Percentiles rank a stretch among this genome's conserved stretches.
These are phyloP conservation scores for Chrysomallon squamiferum DNA, from an alignment of 1,140 invertebrate species.

Conservation along the genomic window DNA sequence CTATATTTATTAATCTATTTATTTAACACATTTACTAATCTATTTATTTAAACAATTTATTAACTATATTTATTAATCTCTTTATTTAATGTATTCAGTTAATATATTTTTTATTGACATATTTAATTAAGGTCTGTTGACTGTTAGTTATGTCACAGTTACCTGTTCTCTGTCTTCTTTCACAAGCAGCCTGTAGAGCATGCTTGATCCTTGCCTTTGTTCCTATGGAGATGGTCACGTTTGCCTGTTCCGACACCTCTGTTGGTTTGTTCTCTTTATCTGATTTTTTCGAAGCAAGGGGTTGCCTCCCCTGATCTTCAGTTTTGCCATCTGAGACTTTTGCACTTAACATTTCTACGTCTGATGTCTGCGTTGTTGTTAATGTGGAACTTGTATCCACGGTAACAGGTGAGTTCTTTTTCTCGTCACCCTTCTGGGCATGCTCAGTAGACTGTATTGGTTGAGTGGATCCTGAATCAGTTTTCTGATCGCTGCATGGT, in stretches of 20 bases:
- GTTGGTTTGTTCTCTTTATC: slow-evolving; percentile 7
- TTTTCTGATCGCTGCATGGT: no score
- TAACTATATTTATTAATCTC: no score
- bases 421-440: slow-evolving; percentile 13
- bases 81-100: no score
- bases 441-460: slow-evolving; percentile 5
- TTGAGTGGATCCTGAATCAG: not conserved
- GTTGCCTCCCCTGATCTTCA: slow-evolving; percentile 15
- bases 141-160: no score
- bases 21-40: no score
- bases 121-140: no score
- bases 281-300: slow-evolving; percentile 7
- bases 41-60: no score
- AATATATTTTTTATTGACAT: no score
- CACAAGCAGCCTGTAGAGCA: slow-evolving; percentile 45
- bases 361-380: slow-evolving; percentile 21
- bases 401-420: slow-evolving; percentile 26
- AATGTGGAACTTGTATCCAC: slow-evolving; percentile 33
- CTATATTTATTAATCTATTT: no score
- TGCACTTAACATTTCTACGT: slow-evolving; percentile 61
- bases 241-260: slow-evolving; percentile 18
- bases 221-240: slow-evolving; percentile 50
- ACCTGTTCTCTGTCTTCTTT: slow-evolving; percentile 47
- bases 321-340: slow-evolving; percentile 36
- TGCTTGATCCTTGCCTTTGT: slow-evolving; percentile 56